Percentiles rank a stretch among this genome's conserved stretches.
Evolutionary conservation across 2,888 invertebrate genomes (phyloP).

Genomic region (Actias luna): DNA sequence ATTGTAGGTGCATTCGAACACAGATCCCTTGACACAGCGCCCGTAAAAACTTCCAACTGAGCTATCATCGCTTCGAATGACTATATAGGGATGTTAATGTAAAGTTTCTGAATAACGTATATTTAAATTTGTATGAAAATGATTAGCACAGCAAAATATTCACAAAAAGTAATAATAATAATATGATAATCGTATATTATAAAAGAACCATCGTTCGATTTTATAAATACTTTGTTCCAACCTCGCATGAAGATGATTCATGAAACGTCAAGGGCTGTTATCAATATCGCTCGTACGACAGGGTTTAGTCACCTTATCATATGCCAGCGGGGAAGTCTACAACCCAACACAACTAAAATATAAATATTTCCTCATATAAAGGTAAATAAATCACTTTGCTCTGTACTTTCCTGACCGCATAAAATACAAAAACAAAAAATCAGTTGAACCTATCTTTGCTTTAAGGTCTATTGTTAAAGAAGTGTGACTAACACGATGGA

Average conservation of each 20-base stretch:
- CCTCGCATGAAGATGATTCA: slow-evolving; percentile 1
- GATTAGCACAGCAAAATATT: too few species aligned
- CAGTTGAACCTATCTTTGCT: neutral
- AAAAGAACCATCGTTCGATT: neutral
- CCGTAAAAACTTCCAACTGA: too few species aligned
- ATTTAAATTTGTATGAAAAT: too few species aligned
- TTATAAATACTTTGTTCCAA: slow-evolving; percentile 16
- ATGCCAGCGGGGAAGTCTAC: neutral
- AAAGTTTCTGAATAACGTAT: too few species aligned
- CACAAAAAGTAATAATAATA: neutral
- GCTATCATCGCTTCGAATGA: too few species aligned
- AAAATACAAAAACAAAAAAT: neutral
- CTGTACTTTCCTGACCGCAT: neutral
- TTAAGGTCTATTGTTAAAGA: neutral
- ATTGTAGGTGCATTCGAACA: too few species aligned
- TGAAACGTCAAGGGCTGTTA: neutral
- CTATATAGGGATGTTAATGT: too few species aligned
- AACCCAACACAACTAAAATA: slow-evolving; percentile 11
- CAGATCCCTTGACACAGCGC: too few species aligned
- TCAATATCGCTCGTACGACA: slow-evolving; percentile 4
- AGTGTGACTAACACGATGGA: neutral
- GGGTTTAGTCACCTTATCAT: slow-evolving; percentile 12
- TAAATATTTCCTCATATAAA: slow-evolving; percentile 11
- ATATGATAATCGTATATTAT: neutral
- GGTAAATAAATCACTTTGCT: slow-evolving; percentile 15